These are phyloP conservation scores for Phrynosoma platyrhinos DNA, from an alignment of 2,113 vertebrate genomes.

Conservation along the genomic window DNA sequence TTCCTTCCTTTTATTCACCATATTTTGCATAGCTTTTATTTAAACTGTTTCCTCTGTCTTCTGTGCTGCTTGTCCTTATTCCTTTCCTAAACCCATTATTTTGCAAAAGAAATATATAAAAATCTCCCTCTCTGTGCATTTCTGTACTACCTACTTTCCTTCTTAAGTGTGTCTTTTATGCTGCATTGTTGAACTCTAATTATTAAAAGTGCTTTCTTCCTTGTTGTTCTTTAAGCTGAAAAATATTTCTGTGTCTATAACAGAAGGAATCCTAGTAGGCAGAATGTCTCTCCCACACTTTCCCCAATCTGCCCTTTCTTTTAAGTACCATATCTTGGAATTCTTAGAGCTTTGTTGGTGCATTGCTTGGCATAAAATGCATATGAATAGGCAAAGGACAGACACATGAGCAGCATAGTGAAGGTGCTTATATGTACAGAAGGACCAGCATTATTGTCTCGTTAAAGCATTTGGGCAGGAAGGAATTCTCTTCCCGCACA, in stretches of 20 bases:
- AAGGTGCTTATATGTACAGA: neutral
- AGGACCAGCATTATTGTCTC: too few relatives aligned
- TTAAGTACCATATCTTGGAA: neutral
- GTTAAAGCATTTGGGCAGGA: too few relatives aligned
- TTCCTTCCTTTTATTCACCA: too few relatives aligned
- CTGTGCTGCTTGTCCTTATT: too few relatives aligned
- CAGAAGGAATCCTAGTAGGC: neutral
- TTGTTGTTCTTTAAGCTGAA: neutral
- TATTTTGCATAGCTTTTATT: too few relatives aligned
- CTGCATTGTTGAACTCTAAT: neutral
- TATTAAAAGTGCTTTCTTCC: neutral
- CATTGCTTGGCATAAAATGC: conserved; percentile 21
- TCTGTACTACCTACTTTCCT: neutral
- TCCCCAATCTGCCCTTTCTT: neutral
- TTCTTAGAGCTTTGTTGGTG: neutral
- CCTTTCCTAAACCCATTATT: too few relatives aligned
- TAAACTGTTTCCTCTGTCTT: too few relatives aligned
- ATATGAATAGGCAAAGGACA: neutral
- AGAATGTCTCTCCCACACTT: neutral
- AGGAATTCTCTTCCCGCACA: too few relatives aligned
- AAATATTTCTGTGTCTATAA: neutral
- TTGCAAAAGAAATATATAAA: too few relatives aligned
- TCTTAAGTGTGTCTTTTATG: neutral
- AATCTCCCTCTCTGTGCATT: too few relatives aligned
- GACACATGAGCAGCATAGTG: neutral